Evolutionary conservation across 2,113 vertebrate genomes (phyloP).

Genomic region (Uria aalge): DNA sequence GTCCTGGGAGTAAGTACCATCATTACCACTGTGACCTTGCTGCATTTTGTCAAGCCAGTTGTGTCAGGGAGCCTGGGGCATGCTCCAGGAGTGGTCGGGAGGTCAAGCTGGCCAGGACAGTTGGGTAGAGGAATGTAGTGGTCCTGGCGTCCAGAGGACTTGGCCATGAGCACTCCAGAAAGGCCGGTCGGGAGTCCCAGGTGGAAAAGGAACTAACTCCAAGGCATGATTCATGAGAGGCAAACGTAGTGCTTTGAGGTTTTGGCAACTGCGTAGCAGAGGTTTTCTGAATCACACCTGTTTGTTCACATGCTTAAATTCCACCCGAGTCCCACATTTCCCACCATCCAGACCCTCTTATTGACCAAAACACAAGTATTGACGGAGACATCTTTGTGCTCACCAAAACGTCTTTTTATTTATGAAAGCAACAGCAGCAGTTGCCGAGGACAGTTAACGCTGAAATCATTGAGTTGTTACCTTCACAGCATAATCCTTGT

Average conservation of each 20-base stretch:
- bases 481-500: neutral
- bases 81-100: neutral
- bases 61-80: neutral
- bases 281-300: neutral
- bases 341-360: neutral
- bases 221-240: neutral
- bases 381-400: neutral
- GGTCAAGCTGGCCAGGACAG: neutral
- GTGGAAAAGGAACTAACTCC: neutral
- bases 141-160: neutral
- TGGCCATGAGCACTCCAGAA: neutral
- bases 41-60: neutral
- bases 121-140: neutral
- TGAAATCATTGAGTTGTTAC: neutral
- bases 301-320: neutral
- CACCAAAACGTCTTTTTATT: conserved; percentile 37
- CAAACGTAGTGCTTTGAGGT: neutral
- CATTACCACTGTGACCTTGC: neutral
- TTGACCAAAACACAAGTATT: neutral
- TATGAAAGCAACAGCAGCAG: neutral
- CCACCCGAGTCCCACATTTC: neutral
- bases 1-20: neutral
- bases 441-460: neutral
- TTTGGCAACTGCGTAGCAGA: neutral
- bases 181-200: neutral